These are phyloP conservation scores for Panopea generosa DNA, from an alignment of 2,888 invertebrate species.

Conservation along the genomic window DNA sequence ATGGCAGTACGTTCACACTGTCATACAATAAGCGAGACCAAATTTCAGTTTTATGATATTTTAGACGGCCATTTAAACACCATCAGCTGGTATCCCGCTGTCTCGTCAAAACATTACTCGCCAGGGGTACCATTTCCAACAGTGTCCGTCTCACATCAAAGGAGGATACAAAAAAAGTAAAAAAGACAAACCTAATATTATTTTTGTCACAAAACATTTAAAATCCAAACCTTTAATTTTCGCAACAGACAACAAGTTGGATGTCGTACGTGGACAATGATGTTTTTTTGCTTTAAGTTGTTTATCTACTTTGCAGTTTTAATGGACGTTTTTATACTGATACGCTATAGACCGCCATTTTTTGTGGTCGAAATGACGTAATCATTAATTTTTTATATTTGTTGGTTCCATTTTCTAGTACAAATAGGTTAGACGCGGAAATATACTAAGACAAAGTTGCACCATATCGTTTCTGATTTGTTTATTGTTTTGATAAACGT, in stretches of 20 bases:
- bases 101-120: slow-evolving; percentile 30
- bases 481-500: too few species aligned
- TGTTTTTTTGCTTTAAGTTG: too few species aligned
- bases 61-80: slow-evolving; percentile 48
- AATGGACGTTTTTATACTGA: too few species aligned
- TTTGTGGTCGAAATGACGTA: too few species aligned
- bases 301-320: too few species aligned
- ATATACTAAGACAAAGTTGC: too few species aligned
- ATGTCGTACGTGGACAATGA: too few species aligned
- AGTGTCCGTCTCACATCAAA: slow-evolving; percentile 46
- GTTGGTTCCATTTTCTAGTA: too few species aligned
- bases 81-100: slow-evolving; percentile 47
- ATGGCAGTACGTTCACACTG: slow-evolving; percentile 37
- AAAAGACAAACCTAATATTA: slow-evolving; percentile 31
- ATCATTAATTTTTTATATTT: too few species aligned
- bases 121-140: slow-evolving; percentile 27
- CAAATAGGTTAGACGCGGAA: too few species aligned
- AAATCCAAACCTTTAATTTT: slow-evolving; percentile 37
- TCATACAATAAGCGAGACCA: slow-evolving; percentile 45
- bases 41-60: slow-evolving; percentile 55
- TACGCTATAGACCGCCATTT: too few species aligned
- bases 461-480: too few species aligned
- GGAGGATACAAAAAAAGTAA: slow-evolving; percentile 7
- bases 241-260: slow-evolving; percentile 33
- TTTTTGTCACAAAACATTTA: neutral